Evolutionary conservation across 2,888 invertebrate genomes (phyloP), one percentile per base, ranked within the genome.

Genomic region (Calameuta idolon): DNA sequence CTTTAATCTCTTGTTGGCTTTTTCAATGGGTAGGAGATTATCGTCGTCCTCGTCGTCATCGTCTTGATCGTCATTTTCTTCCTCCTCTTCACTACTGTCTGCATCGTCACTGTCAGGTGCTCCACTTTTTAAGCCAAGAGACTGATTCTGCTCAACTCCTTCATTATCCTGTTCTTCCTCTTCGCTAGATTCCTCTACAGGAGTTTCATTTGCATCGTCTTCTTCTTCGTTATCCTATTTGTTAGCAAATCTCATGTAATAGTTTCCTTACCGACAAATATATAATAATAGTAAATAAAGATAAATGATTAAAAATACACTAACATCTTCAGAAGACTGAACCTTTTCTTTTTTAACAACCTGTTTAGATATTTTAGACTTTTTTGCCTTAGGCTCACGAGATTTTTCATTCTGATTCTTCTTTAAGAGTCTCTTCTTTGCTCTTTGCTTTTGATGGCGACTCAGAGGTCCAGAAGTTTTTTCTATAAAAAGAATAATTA

Each of bases 11-110:
- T 95, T 95, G 80, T 96, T 96, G 79, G 95, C 94, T 89, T 95
- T 97, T 92, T 98, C 98, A 89, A 98, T 96, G 0, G 98, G 98
- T 76, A 98, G 91, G 91, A 96, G 92, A 87, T 96, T 95, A 80
- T 95, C 94, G 80, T 93, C 93, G 84, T 83, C 84, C 91, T 91
- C 89, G 92, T 94, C 90, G 33, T 92, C 89, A 69, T 91, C 90
- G 69, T 37, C 37, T 31, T 80, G 82, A 75, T 23, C 55, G 23
- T 75, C 69, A 37, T 85, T 83, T 31, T 85, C 84, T 11, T 79
- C 81, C 1, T 82, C 81, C 40, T 87, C 87, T n/a, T 83, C 91
- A 34, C 92, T 87, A 0, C 92, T 90, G 9, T 91, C 89, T 77
- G 92, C 88, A 12, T 89, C 89, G 23, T 87, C 92, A 77, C 88